Evolutionary conservation across 2,797 vertebrate species (phyloP), one percentile per base, ranked within the genome.

Genomic region (Dromococcyx pavoninus): DNA sequence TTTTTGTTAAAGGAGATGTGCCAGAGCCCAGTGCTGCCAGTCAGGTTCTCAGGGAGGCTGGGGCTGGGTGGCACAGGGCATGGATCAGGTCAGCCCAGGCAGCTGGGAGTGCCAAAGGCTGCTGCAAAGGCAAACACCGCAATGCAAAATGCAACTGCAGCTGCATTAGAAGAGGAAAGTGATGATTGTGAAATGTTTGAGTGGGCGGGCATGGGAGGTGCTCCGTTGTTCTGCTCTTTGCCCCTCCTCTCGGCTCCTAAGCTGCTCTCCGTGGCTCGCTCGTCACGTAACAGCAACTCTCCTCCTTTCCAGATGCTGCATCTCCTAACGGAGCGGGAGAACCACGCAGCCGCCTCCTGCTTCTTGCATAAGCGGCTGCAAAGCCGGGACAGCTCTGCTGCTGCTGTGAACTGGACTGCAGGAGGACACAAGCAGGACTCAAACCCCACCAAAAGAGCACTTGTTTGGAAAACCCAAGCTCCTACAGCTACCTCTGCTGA

Each of bases 391-490:
- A 39, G 64, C 73, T 33, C 75, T 14, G 56, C 8, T 6, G 2
- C 33, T 2, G 65, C 81, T 57, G 43, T 1, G 1, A 12, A 11
- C 13, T 1, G 1, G 13, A 10, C 18, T 0, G 0, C 28, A 5
- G 37, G 43, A 8, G 56, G 24, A 1, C 30, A 2, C 37, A 5
- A 4, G 48, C 4, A 37, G 54, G 32, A 23, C 22, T 77, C 43
- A 3, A 65, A 21, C 19, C 61, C 48, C n/a, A 17, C 56, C 0
- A 0, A 50, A 57, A 58, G 54, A n/a, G 22, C 14, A 5, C 1
- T 2, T 10, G 9, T 4, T 74, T 24, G 28, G 56, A 39, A 51
- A 70, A 46, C 14, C 22, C n/a, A 3, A 4, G 33, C 27, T 71
- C 23, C 46, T 27, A 8, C 2, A 41, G 44, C 70, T 80, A 66